Evolutionary conservation across 2,113 vertebrate genomes (phyloP).

Genomic region (Barbus barbus): DNA sequence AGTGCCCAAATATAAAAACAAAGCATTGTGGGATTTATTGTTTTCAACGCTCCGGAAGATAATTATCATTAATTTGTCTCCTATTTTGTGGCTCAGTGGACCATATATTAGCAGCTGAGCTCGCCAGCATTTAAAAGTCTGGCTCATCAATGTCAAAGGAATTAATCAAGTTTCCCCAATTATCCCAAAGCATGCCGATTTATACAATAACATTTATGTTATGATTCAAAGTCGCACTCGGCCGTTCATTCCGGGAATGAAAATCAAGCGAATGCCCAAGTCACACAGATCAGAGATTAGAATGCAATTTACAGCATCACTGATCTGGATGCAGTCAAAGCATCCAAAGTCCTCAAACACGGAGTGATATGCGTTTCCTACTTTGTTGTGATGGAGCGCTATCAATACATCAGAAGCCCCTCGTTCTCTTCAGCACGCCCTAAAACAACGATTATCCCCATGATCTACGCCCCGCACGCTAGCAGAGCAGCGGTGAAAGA

Average conservation of each 20-base stretch:
- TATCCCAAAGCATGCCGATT: constrained; percentile 27
- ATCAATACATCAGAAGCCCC: constrained; percentile 38
- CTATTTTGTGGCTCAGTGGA: constrained; percentile 48
- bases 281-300: constrained; percentile 41
- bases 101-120: constrained; percentile 34
- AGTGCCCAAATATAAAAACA: constrained; percentile 25
- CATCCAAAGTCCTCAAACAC: constrained; percentile 21
- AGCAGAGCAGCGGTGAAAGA: constrained; percentile 27
- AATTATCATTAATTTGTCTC: constrained; percentile 55
- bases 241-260: constrained; percentile 7
- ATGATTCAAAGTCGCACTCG: constrained; percentile 29
- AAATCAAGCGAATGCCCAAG: constrained; percentile 38
- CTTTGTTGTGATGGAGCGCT: constrained; percentile 22
- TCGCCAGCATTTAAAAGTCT: constrained; percentile 31
- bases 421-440: not conserved
- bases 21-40: constrained; percentile 43
- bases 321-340: constrained; percentile 44
- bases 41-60: constrained; percentile 42
- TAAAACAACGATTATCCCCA: constrained; percentile 42
- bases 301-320: constrained; percentile 47
- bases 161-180: constrained; percentile 31
- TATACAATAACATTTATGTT: constrained; percentile 28
- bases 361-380: not conserved
- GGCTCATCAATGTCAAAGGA: constrained; percentile 26
- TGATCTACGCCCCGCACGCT: not conserved